Percentiles rank a stretch among this genome's conserved stretches.
Evolutionary conservation across 2,113 vertebrate genomes (phyloP).

Genomic region (Cyphomyrus plagiostoma): DNA sequence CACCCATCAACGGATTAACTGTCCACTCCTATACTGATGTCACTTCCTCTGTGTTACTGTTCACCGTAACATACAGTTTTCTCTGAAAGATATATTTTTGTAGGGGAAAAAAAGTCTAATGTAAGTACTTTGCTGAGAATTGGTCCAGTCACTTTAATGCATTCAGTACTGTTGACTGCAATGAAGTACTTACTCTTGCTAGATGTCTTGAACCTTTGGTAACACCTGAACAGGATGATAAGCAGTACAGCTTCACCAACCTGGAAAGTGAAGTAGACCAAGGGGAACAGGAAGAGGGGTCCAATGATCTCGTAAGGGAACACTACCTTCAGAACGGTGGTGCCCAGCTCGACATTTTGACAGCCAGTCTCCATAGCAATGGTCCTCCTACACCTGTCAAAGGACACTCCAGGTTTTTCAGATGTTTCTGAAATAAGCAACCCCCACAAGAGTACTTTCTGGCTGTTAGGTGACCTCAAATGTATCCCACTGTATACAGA

Average conservation of each 20-base stretch:
- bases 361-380: conserved; percentile 75
- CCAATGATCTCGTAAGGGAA: conserved; percentile 64
- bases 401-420: not conserved
- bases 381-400: conserved; percentile 59
- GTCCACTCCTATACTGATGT: conserved; percentile 7
- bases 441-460: not conserved
- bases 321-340: conserved; percentile 65
- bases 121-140: not conserved
- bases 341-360: conserved; percentile 76
- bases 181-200: conserved; percentile 41
- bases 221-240: conserved; percentile 55
- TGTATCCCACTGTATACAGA: not conserved
- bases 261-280: conserved; percentile 71
- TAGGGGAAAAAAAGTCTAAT: not conserved
- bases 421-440: not conserved
- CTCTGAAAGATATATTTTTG: not conserved
- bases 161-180: not conserved
- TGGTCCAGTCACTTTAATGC: no score
- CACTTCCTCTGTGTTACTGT: conserved; percentile 21
- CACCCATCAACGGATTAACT: not conserved
- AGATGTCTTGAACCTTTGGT: conserved; percentile 48
- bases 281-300: conserved; percentile 72
- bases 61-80: not conserved
- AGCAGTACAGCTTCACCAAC: conserved; percentile 65
- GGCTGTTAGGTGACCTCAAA: not conserved